Percentiles rank a stretch among this genome's conserved stretches.
Conservation (phyloP, 1,140 invertebrate species). For the Aleiodes sp. region DNA sequence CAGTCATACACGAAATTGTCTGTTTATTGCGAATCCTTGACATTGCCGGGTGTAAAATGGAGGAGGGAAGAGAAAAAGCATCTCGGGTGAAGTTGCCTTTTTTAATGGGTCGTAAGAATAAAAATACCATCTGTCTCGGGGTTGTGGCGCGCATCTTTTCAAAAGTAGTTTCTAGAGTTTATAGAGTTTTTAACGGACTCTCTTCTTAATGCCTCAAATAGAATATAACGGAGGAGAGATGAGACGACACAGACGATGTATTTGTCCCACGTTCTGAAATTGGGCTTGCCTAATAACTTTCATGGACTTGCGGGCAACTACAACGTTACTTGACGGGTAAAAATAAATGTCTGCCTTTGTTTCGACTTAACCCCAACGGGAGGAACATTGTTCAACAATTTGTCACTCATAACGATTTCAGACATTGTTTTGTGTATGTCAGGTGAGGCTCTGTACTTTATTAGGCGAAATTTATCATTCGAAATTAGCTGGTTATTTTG, state of each 20-base stretch:
- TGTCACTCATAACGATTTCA: background rate
- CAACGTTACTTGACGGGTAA: background rate
- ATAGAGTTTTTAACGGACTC: slow-evolving; percentile 60
- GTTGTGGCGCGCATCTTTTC: slow-evolving; percentile 41
- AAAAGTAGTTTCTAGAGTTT: slow-evolving; percentile 52
- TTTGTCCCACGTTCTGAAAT: slow-evolving; percentile 6
- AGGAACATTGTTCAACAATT: background rate
- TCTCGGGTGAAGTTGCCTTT: background rate
- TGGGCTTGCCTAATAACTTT: background rate
- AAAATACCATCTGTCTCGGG: slow-evolving; percentile 46
- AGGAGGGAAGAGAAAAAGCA: background rate
- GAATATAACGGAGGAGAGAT: too few species aligned
- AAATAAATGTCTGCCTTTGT: slow-evolving; percentile 18
- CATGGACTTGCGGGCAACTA: background rate
- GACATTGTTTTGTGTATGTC: background rate
- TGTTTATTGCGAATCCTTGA: background rate
- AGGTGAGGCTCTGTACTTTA: background rate
- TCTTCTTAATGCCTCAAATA: slow-evolving; percentile 61
- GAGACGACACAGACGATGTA: background rate
- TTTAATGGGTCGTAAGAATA: slow-evolving; percentile 37
- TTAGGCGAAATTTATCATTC: background rate
- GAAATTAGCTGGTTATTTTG: background rate
- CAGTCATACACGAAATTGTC: slow-evolving; percentile 6
- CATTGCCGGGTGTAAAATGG: background rate
- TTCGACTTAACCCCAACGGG: background rate